Evolutionary conservation across 2,888 invertebrate species (phyloP).

Genomic region (Formica aserva): DNA sequence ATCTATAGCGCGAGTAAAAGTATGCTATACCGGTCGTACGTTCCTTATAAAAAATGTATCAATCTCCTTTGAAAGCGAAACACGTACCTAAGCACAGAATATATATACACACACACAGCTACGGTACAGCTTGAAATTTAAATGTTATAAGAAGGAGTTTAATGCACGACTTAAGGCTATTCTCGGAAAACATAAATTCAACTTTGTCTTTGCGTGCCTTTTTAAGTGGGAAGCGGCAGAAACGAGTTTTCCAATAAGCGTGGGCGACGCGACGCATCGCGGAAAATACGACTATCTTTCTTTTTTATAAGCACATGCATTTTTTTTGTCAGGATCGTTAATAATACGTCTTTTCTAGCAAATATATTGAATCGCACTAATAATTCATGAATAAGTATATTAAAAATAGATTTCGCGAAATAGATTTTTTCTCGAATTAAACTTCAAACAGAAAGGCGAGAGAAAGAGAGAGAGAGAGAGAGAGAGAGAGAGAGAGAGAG

Average conservation of each 20-base stretch:
- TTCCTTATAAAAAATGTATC: slow-evolving; percentile 46
- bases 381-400: not conserved
- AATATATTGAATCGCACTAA: not conserved
- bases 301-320: not conserved
- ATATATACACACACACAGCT: too few relatives aligned
- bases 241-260: slow-evolving; percentile 40
- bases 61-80: slow-evolving; percentile 38
- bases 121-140: slow-evolving; percentile 22
- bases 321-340: not conserved
- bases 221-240: not conserved
- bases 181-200: slow-evolving; percentile 30
- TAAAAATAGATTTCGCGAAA: not conserved
- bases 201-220: slow-evolving; percentile 17
- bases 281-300: slow-evolving; percentile 15
- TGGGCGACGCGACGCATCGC: slow-evolving; percentile 10
- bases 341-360: not conserved
- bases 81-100: slow-evolving; percentile 10
- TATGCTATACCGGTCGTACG: slow-evolving; percentile 7
- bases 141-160: slow-evolving; percentile 37
- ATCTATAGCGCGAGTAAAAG: slow-evolving; percentile 7
- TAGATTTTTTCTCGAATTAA: not conserved
- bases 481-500: not conserved
- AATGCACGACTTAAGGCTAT: slow-evolving; percentile 22
- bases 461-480: not conserved
- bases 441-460: not conserved